These are phyloP conservation scores for Lampropteryx suffumata DNA, from an alignment of 2,888 invertebrate species.

Conservation along the genomic window DNA sequence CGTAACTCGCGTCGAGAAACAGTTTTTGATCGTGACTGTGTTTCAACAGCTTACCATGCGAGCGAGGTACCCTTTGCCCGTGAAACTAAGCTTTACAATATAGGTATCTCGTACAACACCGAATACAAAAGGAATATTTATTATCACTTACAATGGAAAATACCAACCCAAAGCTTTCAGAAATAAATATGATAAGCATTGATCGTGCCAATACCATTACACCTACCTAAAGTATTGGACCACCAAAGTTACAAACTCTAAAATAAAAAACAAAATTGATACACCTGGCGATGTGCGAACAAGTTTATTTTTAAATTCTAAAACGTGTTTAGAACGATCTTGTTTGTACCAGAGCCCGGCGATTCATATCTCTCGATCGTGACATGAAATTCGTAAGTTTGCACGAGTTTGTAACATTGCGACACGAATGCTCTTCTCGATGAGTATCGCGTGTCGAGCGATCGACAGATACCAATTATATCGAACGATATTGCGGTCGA, in stretches of 20 bases:
- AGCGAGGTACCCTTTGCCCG: constrained; percentile 13
- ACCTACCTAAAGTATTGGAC: constrained; percentile 37
- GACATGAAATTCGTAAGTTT: constrained; percentile 64
- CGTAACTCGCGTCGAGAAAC: constrained; percentile 37
- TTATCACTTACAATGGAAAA: constrained; percentile 20
- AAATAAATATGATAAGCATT: constrained; percentile 33
- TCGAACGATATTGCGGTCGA: constrained; percentile 29
- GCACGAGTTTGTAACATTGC: constrained; percentile 57
- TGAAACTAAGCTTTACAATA: constrained; percentile 10
- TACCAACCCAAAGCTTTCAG: constrained; percentile 12
- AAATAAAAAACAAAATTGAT: constrained; percentile 27
- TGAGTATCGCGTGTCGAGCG: constrained; percentile 32
- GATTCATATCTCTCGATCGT: constrained; percentile 49
- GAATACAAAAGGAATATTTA: constrained; percentile 26
- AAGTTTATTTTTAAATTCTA: constrained; percentile 24
- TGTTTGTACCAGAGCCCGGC: constrained; percentile 8
- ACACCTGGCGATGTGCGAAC: constrained; percentile 30
- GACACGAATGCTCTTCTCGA: constrained; percentile 24
- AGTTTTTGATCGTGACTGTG: constrained; percentile 46
- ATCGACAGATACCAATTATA: constrained; percentile 30
- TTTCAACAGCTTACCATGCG: constrained; percentile 34
- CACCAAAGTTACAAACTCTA: constrained; percentile 29
- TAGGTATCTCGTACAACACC: constrained; percentile 12
- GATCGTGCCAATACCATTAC: constrained; percentile 33
- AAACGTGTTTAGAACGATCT: constrained; percentile 18